Percentiles rank a stretch among this genome's conserved stretches.
These are phyloP conservation scores for Cariama cristata DNA, from an alignment of 2,113 vertebrate genomes.

Conservation along the genomic window DNA sequence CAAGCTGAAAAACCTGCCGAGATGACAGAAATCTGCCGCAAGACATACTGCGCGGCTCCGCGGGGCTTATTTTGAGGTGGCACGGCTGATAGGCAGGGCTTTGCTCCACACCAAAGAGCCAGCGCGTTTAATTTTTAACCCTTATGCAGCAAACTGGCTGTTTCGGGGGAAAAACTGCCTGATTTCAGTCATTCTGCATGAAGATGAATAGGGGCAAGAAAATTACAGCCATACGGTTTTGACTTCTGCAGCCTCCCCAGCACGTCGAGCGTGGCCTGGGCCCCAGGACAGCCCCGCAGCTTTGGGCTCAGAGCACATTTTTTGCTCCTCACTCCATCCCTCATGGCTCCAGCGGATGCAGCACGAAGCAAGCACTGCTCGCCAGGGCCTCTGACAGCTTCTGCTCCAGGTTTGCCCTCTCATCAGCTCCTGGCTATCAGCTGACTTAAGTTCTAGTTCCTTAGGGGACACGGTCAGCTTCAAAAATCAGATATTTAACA, in stretches of 20 bases:
- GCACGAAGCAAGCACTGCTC: fast-evolving
- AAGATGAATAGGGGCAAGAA: neutral
- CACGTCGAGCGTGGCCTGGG: fast-evolving
- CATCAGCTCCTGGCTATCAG: neutral
- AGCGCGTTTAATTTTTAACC: neutral
- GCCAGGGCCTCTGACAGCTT: neutral
- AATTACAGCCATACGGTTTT: neutral
- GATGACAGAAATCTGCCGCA: neutral
- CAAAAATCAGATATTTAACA: neutral
- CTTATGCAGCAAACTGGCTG: neutral
- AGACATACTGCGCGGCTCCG: neutral
- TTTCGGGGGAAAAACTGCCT: fast-evolving
- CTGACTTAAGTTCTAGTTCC: neutral
- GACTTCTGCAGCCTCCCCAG: neutral
- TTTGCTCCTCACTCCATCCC: neutral
- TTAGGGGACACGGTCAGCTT: neutral
- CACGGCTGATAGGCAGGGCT: neutral
- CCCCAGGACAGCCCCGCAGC: fast-evolving
- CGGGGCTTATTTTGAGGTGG: neutral
- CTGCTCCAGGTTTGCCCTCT: neutral
- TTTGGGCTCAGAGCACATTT: neutral
- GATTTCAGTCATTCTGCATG: neutral
- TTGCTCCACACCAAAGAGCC: neutral
- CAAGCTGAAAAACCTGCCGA: neutral
- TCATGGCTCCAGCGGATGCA: neutral